Base-by-base conservation (phyloP, 2,113 vertebrate species). In the Pardalotus punctatus region DNA sequence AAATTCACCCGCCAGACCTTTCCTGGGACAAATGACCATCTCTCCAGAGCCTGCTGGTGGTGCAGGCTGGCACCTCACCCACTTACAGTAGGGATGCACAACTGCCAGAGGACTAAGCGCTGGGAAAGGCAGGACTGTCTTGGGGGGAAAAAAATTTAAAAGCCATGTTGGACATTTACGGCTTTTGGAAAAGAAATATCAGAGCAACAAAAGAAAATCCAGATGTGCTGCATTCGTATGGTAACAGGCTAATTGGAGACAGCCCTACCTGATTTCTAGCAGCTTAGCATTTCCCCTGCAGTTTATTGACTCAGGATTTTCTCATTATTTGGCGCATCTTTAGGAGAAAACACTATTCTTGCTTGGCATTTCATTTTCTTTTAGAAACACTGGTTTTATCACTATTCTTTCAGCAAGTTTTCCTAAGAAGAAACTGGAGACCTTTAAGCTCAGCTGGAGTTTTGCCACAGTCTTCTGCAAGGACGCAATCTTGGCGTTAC, bases 161-260 rank as follows among this genome's bases (percentile, higher is more conserved):
- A 58, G 10, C 40, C 25, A 6, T 4, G 36, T 22, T 89, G 83
- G 86, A 45, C 64, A n/a, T 60, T 66, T 73, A 48, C 31, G 35
- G 33, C 42, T 64, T 33, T 19, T 94, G 82, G 95, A 96, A 97
- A 96, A 96, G 51, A 93, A 82, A 70, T 58, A 38, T 90, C 90
- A 90, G 69, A 83, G 45, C 69, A 90, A 74, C 64, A 74, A 81
- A 96, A 88, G 86, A 83, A 96, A 96, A 93, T 71, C 92, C 93
- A 96, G 95, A 94, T 81, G 87, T 92, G 62, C 64, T 74, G 67
- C 79, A 82, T 77, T 93, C 5, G 8, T 45, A 45, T 88, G 53
- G 88, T 78, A 86, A 78, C 71, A 38, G 76, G 42, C 62, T 86
- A 73, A 69, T 6, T 86, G 60, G 60, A 95, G 81, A 50, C 67